Base-by-base conservation (phyloP, 2,113 vertebrate species). In the Pteruthius melanotis region DNA sequence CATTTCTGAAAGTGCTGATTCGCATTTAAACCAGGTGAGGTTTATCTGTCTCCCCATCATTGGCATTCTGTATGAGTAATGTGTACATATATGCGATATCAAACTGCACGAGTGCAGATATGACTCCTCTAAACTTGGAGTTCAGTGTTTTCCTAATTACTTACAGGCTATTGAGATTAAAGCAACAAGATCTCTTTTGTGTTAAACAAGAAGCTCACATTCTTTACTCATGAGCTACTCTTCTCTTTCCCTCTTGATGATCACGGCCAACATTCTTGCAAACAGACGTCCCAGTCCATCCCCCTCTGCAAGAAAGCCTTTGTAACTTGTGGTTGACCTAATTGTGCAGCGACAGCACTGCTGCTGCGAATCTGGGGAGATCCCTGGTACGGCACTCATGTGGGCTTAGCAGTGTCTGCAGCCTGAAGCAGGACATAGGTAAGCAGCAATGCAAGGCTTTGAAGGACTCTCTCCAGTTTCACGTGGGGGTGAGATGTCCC, bases 131-230 rank as follows among this genome's bases (percentile, higher is more conserved):
- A 80, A 94, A 83, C 68, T 89, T 23, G 0, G 26, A 91, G 54
- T 65, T 92, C 81, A 84, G 57, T 95, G 86, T 93, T 89, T 86
- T 83, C 95, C 89, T 96, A 94, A 97, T 96, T 96, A 76, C 92
- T 95, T 94, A 70, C 92, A 94, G 94, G 70, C 80, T 93, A 79
- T 70, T 93, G 93, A 94, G 72, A 96, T 97, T 82, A 96, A 91
- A 96, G 83, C 4, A 12, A 96, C 95, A 95, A 96, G 90, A 92
- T 97, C 70, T 87, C 93, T 92, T 95, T 96, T 97, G 95, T 97
- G 86, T 95, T 93, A 52, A 94, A 95, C 94, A 95, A 96, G 96
- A 83, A 97, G 59, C 83, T 94, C 57, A 20, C 96, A 97, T 97
- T 97, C 95, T 95, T 97, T 92, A n/a, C 77, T 87, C 86, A 95